Evolutionary conservation across 1,140 invertebrate genomes (phyloP), one percentile per base, ranked within the genome.

Genomic region (Drosophila paulistorum): DNA sequence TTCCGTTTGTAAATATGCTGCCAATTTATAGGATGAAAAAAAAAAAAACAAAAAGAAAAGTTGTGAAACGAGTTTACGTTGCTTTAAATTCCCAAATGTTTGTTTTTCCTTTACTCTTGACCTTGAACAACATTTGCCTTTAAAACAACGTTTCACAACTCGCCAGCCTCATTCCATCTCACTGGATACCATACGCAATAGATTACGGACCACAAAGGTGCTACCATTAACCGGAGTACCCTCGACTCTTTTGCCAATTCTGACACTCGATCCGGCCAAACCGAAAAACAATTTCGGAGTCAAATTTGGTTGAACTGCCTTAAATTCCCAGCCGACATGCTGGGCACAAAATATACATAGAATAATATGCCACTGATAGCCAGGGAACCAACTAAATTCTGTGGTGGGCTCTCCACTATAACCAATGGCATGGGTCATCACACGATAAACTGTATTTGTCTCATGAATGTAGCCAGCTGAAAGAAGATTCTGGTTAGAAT

Each of bases 331-430:
- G 0, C 96, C 97, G 66, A 97, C 93, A 81, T 97, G 96, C 54
- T 90, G 92, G 17, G 92, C 79, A 90, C 97, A 97, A 11, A 90
- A 79, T 64, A 92, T 90, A 78, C 97, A 97, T 58, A 94, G 92
- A 7, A 94, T 94, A 62, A 97, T 96, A 35, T 94, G 96, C 97
- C 96, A 97, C 13, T 95, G 94, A 92, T 97, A 97, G 33, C 96
- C 97, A 33, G 97, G 96, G 92, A 98, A 98, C 97, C 97, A 98
- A 72, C 95, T 96, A 81, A 95, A 96, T 77, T 96, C 94, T 17
- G 94, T 94, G 1, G 95, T 96, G 7, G 96, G 86, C 13, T 91
- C 77, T 0, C 93, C 93, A 35, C 93, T 92, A n/a, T 95, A 91
- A 6, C 85, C 85, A 26, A 96, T 92, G 74, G 95, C 94, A 70